Base-by-base conservation (phyloP, 2,888 invertebrate species). In the Pogonocherus hispidulus region DNA sequence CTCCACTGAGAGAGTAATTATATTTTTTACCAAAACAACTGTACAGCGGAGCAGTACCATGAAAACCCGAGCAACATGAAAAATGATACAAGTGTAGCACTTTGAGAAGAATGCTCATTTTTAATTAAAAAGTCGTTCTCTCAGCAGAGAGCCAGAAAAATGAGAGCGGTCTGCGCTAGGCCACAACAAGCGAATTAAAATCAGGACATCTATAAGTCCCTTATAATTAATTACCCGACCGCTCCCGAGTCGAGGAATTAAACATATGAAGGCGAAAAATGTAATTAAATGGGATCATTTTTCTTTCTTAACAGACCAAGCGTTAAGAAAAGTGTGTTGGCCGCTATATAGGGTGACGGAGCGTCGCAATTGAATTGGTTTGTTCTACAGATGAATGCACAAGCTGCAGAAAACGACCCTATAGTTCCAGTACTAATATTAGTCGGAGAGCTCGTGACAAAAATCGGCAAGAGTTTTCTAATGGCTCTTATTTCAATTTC, bases 121-220 rank as follows among this genome's bases (percentile, higher is more conserved):
- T 52, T 18, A 52, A 32, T 52, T 41, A 18, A 52, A 52, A 52
- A 52, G 27, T 2, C 18, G 20, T 14, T 32, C 22, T 27, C 32
- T 27, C 16, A 9, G 16, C n/a, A n/a, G 22, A 27, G 8, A 27
- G 4, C 14, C 41, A n/a, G 18, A 52, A 32, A 27, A 52, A 52
- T 9, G 52, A 18, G 9, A 3, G 32, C 32, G 18, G 52, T 41
- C 35, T 27, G 3, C 11, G 22, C 11, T 16, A 55, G 54, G 35
- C 55, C 32, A 37, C 54, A 20, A 18, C n/a, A 52, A 63, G 37
- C 37, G 54, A 60, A 60, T 60, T 60, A 60, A 52, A 60, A 60
- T 60, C 60, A 46, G 60, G 49, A 60, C 60, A 60, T 60, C 60
- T 60, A 27, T 60, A 47, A 60, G 60, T 60, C 60, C 60, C 32